Percentiles rank a stretch among this genome's conserved stretches.
These are phyloP conservation scores for Muscina levida DNA, from an alignment of 2,888 invertebrate genomes.

Conservation along the genomic window DNA sequence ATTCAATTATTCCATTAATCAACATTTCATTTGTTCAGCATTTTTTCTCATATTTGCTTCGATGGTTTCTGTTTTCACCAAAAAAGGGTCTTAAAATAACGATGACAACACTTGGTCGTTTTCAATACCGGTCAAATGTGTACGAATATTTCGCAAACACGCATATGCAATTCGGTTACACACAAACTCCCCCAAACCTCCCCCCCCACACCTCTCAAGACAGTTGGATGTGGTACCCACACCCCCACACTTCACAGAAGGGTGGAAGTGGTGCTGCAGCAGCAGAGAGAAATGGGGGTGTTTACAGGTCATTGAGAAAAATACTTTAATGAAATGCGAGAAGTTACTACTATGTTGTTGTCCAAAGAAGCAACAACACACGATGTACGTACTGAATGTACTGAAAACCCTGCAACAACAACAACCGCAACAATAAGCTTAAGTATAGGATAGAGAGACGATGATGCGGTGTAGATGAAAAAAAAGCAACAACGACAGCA, in stretches of 20 bases:
- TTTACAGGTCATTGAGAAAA: constrained; percentile 61
- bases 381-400: not conserved
- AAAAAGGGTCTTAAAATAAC: not conserved
- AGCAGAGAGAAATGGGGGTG: constrained; percentile 49
- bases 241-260: not conserved
- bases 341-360: constrained; percentile 64
- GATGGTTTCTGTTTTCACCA: no score
- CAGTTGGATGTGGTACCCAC: not conserved
- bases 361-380: constrained; percentile 57
- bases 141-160: not conserved
- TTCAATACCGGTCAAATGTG: not conserved
- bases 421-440: constrained; percentile 29
- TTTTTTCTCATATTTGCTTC: no score
- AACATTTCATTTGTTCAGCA: no score
- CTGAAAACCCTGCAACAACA: not conserved
- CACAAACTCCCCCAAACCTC: no score
- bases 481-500: not conserved
- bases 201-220: no score
- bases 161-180: not conserved
- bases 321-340: constrained; percentile 68
- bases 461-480: constrained; percentile 50
- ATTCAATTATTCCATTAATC: no score
- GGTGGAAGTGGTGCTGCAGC: not conserved
- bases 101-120: constrained; percentile 3
- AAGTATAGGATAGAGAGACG: constrained; percentile 34